Evolutionary conservation across 2,797 vertebrate genomes (phyloP).

Genomic region (Poeciliopsis turneri): DNA sequence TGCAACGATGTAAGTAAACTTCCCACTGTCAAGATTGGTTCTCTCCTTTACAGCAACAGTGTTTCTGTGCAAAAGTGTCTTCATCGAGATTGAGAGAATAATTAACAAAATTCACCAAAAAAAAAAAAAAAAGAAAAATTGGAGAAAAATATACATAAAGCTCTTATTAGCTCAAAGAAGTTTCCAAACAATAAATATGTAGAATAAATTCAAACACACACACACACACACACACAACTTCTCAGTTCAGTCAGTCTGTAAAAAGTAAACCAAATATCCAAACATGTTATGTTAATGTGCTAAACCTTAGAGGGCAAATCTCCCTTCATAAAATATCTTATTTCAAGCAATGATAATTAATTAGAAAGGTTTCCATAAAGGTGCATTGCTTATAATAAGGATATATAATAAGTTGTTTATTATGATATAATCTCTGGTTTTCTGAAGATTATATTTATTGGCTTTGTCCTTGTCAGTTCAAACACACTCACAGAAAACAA

Average conservation of each 20-base stretch:
- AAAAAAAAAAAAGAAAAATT: conserved; percentile 23
- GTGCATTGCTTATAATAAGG: conserved; percentile 80
- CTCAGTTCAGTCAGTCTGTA: conserved; percentile 55
- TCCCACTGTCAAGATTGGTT: conserved; percentile 67
- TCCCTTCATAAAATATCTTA: conserved; percentile 72
- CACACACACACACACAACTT: conserved; percentile 35
- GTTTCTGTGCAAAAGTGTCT: conserved; percentile 77
- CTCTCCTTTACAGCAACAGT: conserved; percentile 68
- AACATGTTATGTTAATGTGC: conserved; percentile 63
- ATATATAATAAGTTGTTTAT: conserved; percentile 65
- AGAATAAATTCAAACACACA: conserved; percentile 62
- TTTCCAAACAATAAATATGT: conserved; percentile 88
- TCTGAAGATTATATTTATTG: conserved; percentile 67
- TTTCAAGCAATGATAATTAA: conserved; percentile 76
- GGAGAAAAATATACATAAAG: conserved; percentile 71
- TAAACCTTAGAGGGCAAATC: conserved; percentile 55
- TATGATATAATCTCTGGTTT: conserved; percentile 70
- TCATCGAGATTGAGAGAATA: conserved; percentile 70
- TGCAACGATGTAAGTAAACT: conserved; percentile 73
- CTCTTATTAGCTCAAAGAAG: conserved; percentile 73
- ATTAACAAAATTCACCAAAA: conserved; percentile 59
- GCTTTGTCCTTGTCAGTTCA: conserved; percentile 67
- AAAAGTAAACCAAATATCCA: conserved; percentile 64
- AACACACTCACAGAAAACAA: conserved; percentile 40
- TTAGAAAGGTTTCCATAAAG: conserved; percentile 79